Percentiles rank a stretch among this genome's conserved stretches.
Conservation (phyloP, 2,797 vertebrate genomes). For the Micromesistius poutassou region DNA sequence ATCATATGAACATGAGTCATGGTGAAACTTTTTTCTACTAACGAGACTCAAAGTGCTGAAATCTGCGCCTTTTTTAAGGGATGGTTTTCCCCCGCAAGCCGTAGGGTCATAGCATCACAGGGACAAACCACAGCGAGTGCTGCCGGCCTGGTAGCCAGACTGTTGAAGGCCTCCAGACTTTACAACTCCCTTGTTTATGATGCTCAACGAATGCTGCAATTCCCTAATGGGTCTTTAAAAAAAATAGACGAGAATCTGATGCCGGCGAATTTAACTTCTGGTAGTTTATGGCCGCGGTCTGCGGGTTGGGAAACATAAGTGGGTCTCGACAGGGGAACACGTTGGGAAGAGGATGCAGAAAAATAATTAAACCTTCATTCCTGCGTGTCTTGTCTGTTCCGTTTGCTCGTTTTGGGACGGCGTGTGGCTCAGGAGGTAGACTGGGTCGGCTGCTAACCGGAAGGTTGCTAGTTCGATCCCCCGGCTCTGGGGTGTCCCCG, state of each 20-base stretch:
- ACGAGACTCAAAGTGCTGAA: not conserved
- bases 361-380: no score
- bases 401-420: no score
- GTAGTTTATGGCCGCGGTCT: not conserved
- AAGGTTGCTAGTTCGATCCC: no score
- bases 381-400: no score
- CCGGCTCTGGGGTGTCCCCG: no score
- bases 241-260: constrained; percentile 50
- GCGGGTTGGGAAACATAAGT: not conserved
- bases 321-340: not conserved
- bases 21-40: not conserved
- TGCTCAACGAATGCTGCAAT: constrained; percentile 67
- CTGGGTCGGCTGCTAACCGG: no score
- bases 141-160: constrained; percentile 52
- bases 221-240: constrained; percentile 56
- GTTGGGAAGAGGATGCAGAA: no score
- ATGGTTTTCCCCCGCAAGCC: not conserved
- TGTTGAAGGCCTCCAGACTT: constrained; percentile 73
- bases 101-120: no score
- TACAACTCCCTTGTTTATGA: constrained; percentile 73
- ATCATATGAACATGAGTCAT: not conserved
- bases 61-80: not conserved
- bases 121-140: not conserved
- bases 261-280: constrained; percentile 59
- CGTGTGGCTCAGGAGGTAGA: no score